phyloP scores from a whole-genome alignment of 2,797 vertebrate genomes.

The Eremophila alpestris region DNA sequence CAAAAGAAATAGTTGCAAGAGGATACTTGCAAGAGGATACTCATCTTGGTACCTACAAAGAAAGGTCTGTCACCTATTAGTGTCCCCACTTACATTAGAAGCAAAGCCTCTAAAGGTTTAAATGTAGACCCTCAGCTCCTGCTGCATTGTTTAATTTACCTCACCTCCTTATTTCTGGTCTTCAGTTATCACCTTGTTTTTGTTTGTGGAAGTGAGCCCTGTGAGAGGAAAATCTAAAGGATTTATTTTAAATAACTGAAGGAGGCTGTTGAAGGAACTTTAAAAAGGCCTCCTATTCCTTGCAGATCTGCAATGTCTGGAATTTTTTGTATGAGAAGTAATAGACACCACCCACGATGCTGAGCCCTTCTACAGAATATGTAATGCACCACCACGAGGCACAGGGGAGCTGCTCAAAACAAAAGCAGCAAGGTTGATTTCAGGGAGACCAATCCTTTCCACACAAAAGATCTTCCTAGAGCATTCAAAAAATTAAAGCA shows the following conservation, averaged over 20 bases:
- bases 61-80: background rate
- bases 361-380: constrained; percentile 36
- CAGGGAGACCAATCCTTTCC: background rate
- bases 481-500: constrained; percentile 9
- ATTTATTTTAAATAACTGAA: background rate
- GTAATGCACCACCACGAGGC: background rate
- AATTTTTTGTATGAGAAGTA: constrained; percentile 50
- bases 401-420: constrained; percentile 27
- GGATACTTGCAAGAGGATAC: background rate
- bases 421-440: background rate
- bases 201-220: background rate
- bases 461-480: background rate
- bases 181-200: background rate
- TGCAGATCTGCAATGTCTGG: constrained; percentile 26
- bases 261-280: background rate
- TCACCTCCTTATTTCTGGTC: background rate
- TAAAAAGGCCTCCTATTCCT: constrained; percentile 24
- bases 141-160: background rate
- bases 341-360: constrained; percentile 55
- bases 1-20: background rate
- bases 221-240: background rate
- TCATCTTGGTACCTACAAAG: background rate
- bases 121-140: background rate
- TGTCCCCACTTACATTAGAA: background rate
- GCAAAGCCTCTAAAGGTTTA: background rate